A percentile compares a stretch with the other conserved stretches of the same genome.
Conservation (phyloP, 2,113 vertebrate species). For the Connochaetes taurinus region DNA sequence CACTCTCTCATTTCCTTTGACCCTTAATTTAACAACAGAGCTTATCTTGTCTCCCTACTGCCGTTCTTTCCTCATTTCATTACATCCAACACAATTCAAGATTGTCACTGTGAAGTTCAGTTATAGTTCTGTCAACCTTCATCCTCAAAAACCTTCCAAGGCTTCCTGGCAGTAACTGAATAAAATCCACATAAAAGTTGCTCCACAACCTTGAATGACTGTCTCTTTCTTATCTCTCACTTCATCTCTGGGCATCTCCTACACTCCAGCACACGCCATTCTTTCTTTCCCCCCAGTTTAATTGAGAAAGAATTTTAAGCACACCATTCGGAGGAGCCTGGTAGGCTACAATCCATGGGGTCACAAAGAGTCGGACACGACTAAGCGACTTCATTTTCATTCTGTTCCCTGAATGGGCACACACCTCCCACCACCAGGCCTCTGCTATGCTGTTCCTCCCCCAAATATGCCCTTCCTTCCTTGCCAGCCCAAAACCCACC, state of each 20-base stretch:
- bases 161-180: background rate
- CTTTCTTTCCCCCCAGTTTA: background rate
- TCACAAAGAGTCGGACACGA: background rate
- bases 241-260: background rate
- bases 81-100: background rate
- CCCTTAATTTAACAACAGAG: background rate
- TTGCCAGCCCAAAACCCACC: background rate
- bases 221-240: background rate
- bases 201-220: background rate
- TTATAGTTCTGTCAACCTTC: background rate
- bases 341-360: background rate
- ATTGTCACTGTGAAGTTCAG: background rate
- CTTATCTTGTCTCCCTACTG: background rate
- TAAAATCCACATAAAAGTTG: background rate
- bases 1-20: background rate
- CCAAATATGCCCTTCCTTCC: background rate
- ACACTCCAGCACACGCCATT: background rate
- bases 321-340: background rate
- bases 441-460: background rate
- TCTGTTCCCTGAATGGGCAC: background rate
- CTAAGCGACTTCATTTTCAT: background rate
- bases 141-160: background rate
- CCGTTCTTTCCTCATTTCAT: background rate
- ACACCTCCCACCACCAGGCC: background rate
- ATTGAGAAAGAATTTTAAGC: background rate